A percentile compares a stretch with the other conserved stretches of the same genome.
Conservation (phyloP, 35 echinoderm and acorn worm genomes). For the Nesometra sesokonis region DNA sequence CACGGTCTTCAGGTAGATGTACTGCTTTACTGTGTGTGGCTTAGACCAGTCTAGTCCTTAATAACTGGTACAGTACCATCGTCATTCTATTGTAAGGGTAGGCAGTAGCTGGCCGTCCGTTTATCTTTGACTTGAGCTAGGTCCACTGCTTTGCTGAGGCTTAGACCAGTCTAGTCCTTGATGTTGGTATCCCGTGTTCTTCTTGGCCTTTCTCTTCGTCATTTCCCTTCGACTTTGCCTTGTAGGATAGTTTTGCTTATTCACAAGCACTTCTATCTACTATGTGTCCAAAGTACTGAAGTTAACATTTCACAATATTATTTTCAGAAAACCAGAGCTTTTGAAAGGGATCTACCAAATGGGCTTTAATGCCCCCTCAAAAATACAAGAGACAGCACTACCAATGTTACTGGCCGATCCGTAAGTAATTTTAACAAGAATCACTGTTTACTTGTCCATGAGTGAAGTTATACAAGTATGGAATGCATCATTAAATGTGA, state of each 20-base stretch:
- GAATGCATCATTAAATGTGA: too few species aligned
- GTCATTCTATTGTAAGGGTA: not conserved
- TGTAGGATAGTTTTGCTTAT: too few species aligned
- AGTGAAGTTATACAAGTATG: too few species aligned
- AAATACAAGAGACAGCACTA: constrained; percentile 95
- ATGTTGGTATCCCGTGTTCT: too few species aligned
- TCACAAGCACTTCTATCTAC: too few species aligned
- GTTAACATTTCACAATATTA: not conserved
- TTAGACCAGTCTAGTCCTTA: not conserved
- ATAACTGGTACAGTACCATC: not conserved
- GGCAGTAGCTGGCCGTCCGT: not conserved
- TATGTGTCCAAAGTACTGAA: too few species aligned
- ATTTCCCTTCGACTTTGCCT: too few species aligned
- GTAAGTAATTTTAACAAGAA: constrained; percentile 88
- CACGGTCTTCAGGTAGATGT: too few species aligned
- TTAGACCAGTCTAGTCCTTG: too few species aligned
- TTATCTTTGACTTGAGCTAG: too few species aligned
- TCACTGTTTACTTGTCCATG: too few species aligned
- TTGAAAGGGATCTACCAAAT: constrained; percentile 87
- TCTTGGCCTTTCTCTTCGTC: not conserved
- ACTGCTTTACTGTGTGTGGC: not conserved
- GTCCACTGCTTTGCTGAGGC: too few species aligned
- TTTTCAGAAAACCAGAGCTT: constrained; percentile 46
- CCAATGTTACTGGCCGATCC: constrained; percentile 84
- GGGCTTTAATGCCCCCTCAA: constrained; percentile 98